A percentile compares a stretch with the other conserved stretches of the same genome.
These are phyloP conservation scores for Callocephalon fimbriatum DNA, from an alignment of 2,113 vertebrate species.

Conservation along the genomic window DNA sequence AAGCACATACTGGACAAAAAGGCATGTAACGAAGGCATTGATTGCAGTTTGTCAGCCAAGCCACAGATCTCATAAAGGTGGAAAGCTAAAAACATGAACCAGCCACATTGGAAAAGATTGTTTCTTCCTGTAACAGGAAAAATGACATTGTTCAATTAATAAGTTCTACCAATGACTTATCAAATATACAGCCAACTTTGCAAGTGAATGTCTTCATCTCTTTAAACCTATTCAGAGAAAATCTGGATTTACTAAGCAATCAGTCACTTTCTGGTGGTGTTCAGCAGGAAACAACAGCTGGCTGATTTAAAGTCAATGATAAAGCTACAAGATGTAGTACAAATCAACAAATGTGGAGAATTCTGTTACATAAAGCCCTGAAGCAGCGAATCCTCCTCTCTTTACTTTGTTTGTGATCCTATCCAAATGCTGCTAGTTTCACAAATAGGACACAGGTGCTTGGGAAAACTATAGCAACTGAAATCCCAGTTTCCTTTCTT, in stretches of 20 bases:
- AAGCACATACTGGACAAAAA: neutral
- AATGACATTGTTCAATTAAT: neutral
- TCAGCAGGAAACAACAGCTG: conserved; percentile 31
- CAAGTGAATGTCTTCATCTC: neutral
- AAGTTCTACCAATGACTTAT: neutral
- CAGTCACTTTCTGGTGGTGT: conserved; percentile 5
- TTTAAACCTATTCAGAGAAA: neutral
- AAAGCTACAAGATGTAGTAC: neutral
- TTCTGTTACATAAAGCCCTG: neutral
- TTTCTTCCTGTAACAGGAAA: neutral
- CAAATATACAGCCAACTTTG: neutral
- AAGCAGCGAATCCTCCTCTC: neutral
- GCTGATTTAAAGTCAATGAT: conserved; percentile 14
- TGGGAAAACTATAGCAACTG: neutral
- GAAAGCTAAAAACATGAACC: neutral
- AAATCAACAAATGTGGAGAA: neutral
- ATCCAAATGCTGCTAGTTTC: neutral
- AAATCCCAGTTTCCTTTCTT: neutral
- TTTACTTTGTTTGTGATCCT: neutral
- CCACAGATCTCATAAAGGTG: neutral
- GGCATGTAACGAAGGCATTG: neutral
- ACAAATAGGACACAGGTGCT: neutral
- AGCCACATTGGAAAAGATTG: neutral
- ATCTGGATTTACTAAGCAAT: conserved; percentile 25
- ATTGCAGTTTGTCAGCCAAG: neutral